These are phyloP conservation scores for Trialeurodes vaporariorum DNA, from an alignment of 1,140 invertebrate species.

Conservation along the genomic window DNA sequence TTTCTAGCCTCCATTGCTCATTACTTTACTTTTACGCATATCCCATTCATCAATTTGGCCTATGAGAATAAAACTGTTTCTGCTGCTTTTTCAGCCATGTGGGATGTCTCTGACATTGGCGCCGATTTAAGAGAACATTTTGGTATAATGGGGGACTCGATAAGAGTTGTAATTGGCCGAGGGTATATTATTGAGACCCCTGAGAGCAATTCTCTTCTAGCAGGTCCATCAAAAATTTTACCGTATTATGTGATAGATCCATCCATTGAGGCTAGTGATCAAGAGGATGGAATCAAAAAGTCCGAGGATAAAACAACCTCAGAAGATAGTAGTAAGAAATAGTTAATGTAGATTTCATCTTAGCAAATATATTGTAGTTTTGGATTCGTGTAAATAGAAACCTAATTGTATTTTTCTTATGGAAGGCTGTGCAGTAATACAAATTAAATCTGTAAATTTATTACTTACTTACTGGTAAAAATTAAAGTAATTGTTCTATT, in stretches of 20 bases:
- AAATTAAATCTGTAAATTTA: too few species aligned
- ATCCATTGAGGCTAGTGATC: background rate
- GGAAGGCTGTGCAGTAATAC: too few species aligned
- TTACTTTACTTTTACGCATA: slow-evolving; percentile 88
- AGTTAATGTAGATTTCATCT: too few species aligned
- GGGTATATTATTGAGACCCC: background rate
- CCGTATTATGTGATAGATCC: background rate
- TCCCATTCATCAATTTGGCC: slow-evolving; percentile 51
- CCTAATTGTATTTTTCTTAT: too few species aligned
- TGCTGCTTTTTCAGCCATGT: slow-evolving; percentile 61
- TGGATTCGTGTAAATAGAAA: too few species aligned
- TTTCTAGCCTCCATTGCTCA: slow-evolving; percentile 89
- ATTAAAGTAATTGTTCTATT: too few species aligned
- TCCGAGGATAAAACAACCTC: too few species aligned
- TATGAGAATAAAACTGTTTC: slow-evolving; percentile 30
- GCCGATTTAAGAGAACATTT: slow-evolving; percentile 85
- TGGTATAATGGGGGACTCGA: slow-evolving; percentile 60
- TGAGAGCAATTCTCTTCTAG: background rate
- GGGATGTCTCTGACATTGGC: slow-evolving; percentile 87
- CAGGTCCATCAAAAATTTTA: background rate
- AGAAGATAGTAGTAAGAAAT: too few species aligned
- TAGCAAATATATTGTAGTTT: too few species aligned
- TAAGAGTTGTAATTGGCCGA: background rate
- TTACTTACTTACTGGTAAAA: too few species aligned
- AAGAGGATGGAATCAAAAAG: background rate